A percentile compares a stretch with the other conserved stretches of the same genome.
phyloP scores from a whole-genome alignment of 2,888 invertebrate genomes.

The Ophraella communa region DNA sequence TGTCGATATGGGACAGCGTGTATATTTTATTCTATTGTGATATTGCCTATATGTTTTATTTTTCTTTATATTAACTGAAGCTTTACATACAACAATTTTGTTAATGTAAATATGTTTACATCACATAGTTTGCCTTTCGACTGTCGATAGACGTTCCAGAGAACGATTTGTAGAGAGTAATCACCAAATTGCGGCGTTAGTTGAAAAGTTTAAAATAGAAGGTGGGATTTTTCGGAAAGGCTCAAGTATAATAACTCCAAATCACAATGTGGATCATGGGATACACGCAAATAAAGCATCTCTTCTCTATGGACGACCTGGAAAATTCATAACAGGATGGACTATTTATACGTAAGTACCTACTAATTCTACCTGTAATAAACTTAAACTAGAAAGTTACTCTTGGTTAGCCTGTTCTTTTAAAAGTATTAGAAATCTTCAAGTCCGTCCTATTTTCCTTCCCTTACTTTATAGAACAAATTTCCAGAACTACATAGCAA shows the following conservation, averaged over 20 bases:
- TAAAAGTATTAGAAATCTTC: too few relatives aligned
- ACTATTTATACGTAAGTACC: constrained; percentile 70
- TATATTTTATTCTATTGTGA: too few relatives aligned
- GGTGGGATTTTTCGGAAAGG: constrained; percentile 76
- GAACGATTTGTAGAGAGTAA: constrained; percentile 93
- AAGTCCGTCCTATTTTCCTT: too few relatives aligned
- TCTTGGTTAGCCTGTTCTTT: too few relatives aligned
- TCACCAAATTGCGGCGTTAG: constrained; percentile 88
- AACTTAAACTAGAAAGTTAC: too few relatives aligned
- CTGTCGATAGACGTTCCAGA: constrained; percentile 80
- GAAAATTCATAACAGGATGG: constrained; percentile 71
- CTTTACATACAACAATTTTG: background rate
- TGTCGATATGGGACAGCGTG: too few relatives aligned
- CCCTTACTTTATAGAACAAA: too few relatives aligned
- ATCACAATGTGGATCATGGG: constrained; percentile 58
- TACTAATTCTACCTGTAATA: background rate
- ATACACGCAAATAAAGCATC: constrained; percentile 72
- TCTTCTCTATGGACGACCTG: constrained; percentile 76
- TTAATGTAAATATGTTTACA: background rate
- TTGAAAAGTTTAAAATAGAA: constrained; percentile 89
- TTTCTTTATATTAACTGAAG: too few relatives aligned
- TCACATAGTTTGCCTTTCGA: constrained; percentile 74
- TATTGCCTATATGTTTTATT: too few relatives aligned
- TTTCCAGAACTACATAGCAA: too few relatives aligned
- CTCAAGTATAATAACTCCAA: constrained; percentile 64